Base-by-base conservation (phyloP, 2,888 invertebrate species). In the Folsomia manolachei region DNA sequence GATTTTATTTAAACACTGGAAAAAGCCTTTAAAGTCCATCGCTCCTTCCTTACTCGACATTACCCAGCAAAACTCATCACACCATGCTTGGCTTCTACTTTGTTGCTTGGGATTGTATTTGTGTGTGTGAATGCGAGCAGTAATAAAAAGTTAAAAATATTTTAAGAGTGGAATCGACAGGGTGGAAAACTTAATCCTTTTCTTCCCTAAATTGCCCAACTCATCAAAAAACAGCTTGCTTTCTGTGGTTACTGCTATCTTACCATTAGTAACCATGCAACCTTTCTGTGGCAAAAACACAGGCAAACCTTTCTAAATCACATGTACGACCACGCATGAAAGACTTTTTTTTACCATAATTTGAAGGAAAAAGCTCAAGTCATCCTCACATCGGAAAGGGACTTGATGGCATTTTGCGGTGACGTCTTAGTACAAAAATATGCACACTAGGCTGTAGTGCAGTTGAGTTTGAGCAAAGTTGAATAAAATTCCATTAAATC, bases 151-250 rank as follows among this genome's bases (percentile, higher is more conserved):
- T 24, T 62, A 62, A 9, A 62, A 62, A 62, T 62, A 62, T 62
- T 62, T 62, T 62, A 62, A 25, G 62, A 62, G 62, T 62, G 39
- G 39, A 39, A 39, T 39, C 62, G 62, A 62, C 62, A 62, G 62
- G 62, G 24, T 62, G 62, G 62, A 62, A 62, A 62, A 62, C 23
- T 62, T 62, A 62, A 62, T 62, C 62, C 62, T 62, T 62, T 62
- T 39, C 62, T 23, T 24, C 25, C 14, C 62, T 62, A 62, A 62
- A 62, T 62, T 62, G 62, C 62, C 25, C 62, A 62, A 25, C 23
- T 62, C 19, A 62, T 62, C 62, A 62, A 62, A 62, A 62, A 62
- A 14, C 21, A 23, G 21, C 39, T 39, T 39, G 39, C 39, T 39
- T 39, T 39, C 39, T 39, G 39, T 39, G n/a, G n/a, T n/a, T n/a